Evolutionary conservation across 2,888 invertebrate genomes (phyloP).

Genomic region (Drosophila longiperda): DNA sequence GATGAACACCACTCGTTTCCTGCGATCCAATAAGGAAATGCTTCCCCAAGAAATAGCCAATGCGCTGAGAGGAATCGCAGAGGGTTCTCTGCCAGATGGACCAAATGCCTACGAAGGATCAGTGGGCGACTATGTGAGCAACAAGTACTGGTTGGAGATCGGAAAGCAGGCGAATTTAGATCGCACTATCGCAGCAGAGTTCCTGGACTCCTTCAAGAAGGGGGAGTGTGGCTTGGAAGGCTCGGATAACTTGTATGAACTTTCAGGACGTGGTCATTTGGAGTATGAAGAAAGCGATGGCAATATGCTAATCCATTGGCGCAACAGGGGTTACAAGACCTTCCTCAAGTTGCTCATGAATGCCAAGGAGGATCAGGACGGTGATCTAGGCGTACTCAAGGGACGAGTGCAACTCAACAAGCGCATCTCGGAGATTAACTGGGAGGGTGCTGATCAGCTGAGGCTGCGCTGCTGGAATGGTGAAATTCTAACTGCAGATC

Average conservation of each 20-base stretch:
- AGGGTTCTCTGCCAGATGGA: conserved; percentile 10
- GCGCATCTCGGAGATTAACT: conserved; percentile 69
- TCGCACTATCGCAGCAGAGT: conserved; percentile 84
- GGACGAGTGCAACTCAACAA: conserved; percentile 76
- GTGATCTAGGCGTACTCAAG: conserved; percentile 73
- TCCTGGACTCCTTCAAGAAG: conserved; percentile 87
- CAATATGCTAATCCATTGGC: conserved; percentile 90
- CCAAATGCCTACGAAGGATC: conserved; percentile 70
- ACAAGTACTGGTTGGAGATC: conserved; percentile 70
- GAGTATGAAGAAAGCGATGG: conserved; percentile 89
- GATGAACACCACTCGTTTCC: conserved; percentile 61
- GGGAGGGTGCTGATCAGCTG: conserved; percentile 32
- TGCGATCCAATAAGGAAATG: conserved; percentile 83
- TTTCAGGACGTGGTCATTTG: conserved; percentile 88
- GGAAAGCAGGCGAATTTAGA: conserved; percentile 71
- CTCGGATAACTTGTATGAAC: conserved; percentile 88
- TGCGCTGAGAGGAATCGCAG: conserved; percentile 24
- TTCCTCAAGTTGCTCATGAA: conserved; percentile 89
- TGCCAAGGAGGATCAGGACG: conserved; percentile 34
- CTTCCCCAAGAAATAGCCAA: conserved; percentile 76
- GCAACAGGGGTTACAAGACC: conserved; percentile 88
- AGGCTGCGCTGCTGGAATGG: conserved; percentile 82
- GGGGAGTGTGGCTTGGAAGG: conserved; percentile 85
- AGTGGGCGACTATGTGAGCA: conserved; percentile 77
- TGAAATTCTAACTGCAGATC: conserved; percentile 85